Conservation (phyloP, 2,113 vertebrate species). For the Osmerus eperlanus region DNA sequence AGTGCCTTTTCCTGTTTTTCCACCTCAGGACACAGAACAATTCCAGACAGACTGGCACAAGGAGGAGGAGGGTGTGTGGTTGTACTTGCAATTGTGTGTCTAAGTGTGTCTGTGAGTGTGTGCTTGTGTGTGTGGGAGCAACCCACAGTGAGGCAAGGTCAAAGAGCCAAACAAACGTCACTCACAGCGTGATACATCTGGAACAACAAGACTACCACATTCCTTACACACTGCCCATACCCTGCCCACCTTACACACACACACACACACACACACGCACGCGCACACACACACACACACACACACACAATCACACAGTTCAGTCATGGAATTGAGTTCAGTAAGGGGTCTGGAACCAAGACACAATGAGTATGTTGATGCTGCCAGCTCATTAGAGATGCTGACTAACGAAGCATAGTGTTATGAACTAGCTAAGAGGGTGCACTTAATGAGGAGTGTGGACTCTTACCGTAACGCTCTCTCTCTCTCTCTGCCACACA, state of each 20-base stretch:
- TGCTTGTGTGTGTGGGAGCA: background rate
- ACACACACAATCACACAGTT: background rate
- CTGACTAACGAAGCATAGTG: too few species aligned
- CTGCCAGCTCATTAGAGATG: background rate
- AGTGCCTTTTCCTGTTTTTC: conserved; percentile 38
- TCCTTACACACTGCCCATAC: background rate
- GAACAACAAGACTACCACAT: conserved; percentile 5
- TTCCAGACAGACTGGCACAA: conserved; percentile 7
- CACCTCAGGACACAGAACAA: conserved; percentile 4
- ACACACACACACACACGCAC: background rate
- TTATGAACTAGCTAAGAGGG: background rate
- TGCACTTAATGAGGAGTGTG: conserved; percentile 13
- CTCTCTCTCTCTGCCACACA: background rate
- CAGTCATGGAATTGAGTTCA: background rate
- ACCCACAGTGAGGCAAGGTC: conserved; percentile 4
- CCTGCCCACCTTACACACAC: background rate
- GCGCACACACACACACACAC: background rate
- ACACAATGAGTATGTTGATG: background rate
- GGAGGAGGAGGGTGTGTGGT: conserved; percentile 19
- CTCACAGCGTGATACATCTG: conserved; percentile 15
- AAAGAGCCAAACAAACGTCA: conserved; percentile 13
- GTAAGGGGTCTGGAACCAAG: conserved; percentile 1
- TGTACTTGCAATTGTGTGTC: conserved; percentile 14
- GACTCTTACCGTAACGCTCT: background rate
- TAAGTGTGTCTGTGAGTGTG: conserved; percentile 21